phyloP scores from a whole-genome alignment of 2,113 vertebrate species.

The Ptychochromis oligacanthus region DNA sequence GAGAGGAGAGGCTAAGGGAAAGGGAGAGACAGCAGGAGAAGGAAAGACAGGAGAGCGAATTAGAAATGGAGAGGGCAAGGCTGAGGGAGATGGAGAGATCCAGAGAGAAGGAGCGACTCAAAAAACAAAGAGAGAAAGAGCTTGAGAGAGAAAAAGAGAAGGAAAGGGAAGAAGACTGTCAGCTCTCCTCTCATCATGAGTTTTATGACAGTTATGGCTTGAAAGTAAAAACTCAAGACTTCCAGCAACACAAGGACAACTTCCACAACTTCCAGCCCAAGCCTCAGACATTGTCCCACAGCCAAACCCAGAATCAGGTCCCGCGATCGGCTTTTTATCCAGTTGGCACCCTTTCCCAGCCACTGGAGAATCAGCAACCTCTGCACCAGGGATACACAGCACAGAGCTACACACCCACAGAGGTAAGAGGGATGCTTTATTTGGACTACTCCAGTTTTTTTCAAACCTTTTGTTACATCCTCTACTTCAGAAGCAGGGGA shows the following conservation, averaged over 20 bases:
- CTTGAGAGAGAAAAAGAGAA: slow-evolving; percentile 25
- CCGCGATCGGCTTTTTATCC: slow-evolving; percentile 77
- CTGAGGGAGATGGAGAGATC: slow-evolving; percentile 41
- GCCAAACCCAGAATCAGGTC: slow-evolving; percentile 61
- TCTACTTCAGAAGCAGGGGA: neutral
- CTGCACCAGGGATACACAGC: slow-evolving; percentile 34
- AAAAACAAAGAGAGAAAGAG: slow-evolving; percentile 39
- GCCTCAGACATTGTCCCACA: neutral
- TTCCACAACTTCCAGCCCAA: slow-evolving; percentile 16
- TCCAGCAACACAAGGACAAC: slow-evolving; percentile 25
- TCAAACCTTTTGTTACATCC: neutral
- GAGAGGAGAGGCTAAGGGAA: slow-evolving; percentile 43
- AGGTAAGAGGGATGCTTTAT: slow-evolving; percentile 63
- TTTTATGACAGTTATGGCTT: slow-evolving; percentile 17
- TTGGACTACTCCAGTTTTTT: neutral
- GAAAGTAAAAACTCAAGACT: slow-evolving; percentile 21
- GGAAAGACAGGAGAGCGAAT: slow-evolving; percentile 49
- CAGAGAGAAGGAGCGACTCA: slow-evolving; percentile 33
- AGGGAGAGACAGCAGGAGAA: slow-evolving; percentile 46
- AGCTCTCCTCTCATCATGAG: slow-evolving; percentile 22
- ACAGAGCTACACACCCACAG: slow-evolving; percentile 68
- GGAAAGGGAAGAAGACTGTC: slow-evolving; percentile 23
- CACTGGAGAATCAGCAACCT: slow-evolving; percentile 30
- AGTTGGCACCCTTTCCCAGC: slow-evolving; percentile 44
- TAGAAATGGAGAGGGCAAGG: slow-evolving; percentile 44